These are phyloP conservation scores for Gymnothorax javanicus DNA, from an alignment of 2,797 vertebrate genomes.

Conservation along the genomic window DNA sequence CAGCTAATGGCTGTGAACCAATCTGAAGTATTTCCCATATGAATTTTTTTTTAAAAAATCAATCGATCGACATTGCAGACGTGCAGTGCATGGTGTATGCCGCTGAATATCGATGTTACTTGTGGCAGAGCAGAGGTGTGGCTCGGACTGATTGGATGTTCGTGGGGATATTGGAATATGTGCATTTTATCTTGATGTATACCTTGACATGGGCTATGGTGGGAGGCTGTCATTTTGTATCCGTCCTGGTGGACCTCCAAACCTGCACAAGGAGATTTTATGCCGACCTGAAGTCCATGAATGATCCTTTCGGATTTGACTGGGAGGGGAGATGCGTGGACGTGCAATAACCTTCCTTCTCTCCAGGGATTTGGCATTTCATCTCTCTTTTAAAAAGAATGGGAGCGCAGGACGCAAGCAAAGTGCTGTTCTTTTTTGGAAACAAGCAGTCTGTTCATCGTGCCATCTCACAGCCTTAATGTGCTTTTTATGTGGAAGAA, in stretches of 20 bases:
- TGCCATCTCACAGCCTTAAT: not conserved
- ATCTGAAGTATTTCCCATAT: conserved; percentile 53
- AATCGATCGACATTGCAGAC: conserved; percentile 58
- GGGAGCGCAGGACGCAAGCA: not conserved
- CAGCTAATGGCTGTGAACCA: conserved; percentile 34
- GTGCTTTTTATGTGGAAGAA: not conserved
- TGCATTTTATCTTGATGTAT: not conserved
- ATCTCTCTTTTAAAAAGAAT: not conserved
- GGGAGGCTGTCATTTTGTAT: not conserved
- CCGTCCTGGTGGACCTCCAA: not conserved
- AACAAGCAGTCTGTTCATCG: not conserved
- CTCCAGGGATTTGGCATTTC: not conserved
- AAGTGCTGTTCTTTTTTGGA: not conserved
- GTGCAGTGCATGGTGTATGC: conserved; percentile 32
- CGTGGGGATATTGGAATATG: conserved; percentile 28
- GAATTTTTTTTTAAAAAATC: conserved; percentile 26
- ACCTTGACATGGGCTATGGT: not conserved
- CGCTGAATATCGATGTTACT: conserved; percentile 55
- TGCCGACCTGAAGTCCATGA: not conserved
- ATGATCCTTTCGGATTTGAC: not conserved
- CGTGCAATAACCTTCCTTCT: not conserved
- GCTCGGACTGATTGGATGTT: conserved; percentile 22
- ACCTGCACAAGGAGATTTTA: not conserved
- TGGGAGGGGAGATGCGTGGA: not conserved
- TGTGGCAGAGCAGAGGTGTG: not conserved